phyloP scores from a whole-genome alignment of 2,113 vertebrate species.

The Hiodon tergisus region DNA sequence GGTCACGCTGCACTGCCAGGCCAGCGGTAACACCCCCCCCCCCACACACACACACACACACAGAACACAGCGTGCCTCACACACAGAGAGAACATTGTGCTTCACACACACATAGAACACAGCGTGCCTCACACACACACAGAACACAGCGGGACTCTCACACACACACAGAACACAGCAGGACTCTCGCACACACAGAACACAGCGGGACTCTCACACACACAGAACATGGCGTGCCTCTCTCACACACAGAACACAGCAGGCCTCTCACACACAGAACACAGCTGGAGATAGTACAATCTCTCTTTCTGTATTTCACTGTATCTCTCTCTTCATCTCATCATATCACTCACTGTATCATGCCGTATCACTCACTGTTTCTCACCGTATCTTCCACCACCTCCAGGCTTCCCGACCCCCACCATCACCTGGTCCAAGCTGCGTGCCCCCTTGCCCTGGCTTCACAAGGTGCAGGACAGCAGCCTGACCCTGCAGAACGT shows the following conservation, averaged over 20 bases:
- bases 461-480: constrained; percentile 68
- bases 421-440: constrained; percentile 89
- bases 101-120: too few relatives aligned
- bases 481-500: constrained; percentile 73
- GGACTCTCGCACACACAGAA: too few relatives aligned
- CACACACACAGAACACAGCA: neutral
- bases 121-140: too few relatives aligned
- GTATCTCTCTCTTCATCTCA: neutral
- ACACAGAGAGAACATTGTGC: neutral
- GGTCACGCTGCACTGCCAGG: constrained; percentile 70
- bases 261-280: too few relatives aligned
- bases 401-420: constrained; percentile 72
- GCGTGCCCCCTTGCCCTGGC: constrained; percentile 88
- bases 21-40: constrained; percentile 62
- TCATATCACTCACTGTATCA: too few relatives aligned
- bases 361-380: too few relatives aligned
- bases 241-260: too few relatives aligned
- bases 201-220: too few relatives aligned
- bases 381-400: neutral
- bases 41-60: neutral
- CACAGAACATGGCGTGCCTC: too few relatives aligned
- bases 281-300: too few relatives aligned
- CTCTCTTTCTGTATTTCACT: neutral
- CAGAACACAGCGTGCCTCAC: neutral
- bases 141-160: neutral